phyloP scores from a whole-genome alignment of 2,888 invertebrate genomes.

The Rhodophaea formosa region DNA sequence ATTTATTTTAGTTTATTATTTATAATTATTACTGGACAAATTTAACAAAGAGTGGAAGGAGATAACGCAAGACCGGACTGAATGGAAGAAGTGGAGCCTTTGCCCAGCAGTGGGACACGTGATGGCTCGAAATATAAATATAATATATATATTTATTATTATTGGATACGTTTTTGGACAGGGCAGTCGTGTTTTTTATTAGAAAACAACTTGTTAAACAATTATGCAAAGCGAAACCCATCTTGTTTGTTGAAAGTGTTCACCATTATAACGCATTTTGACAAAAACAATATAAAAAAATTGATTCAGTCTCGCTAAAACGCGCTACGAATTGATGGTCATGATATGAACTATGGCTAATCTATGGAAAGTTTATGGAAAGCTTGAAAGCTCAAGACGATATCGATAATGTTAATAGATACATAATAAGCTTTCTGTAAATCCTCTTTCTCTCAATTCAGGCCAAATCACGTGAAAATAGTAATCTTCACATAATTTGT shows the following conservation, averaged over 20 bases:
- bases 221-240: slow-evolving; percentile 4
- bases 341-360: slow-evolving; percentile 27
- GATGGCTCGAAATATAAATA: too few relatives aligned
- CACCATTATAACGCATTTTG: slow-evolving; percentile 23
- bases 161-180: too few relatives aligned
- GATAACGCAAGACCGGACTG: too few relatives aligned
- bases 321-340: slow-evolving; percentile 23
- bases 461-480: background rate
- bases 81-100: too few relatives aligned
- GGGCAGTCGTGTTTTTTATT: too few relatives aligned
- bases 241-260: slow-evolving; percentile 22
- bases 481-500: background rate
- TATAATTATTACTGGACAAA: too few relatives aligned
- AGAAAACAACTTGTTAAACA: too few relatives aligned
- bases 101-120: too few relatives aligned
- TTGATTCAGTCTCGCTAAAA: slow-evolving; percentile 12
- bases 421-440: background rate
- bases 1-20: too few relatives aligned
- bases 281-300: slow-evolving; percentile 24
- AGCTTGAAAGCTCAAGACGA: background rate
- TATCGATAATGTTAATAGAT: slow-evolving; percentile 3
- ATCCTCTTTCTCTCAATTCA: slow-evolving; percentile 3
- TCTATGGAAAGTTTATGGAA: slow-evolving; percentile 13
- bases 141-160: too few relatives aligned
- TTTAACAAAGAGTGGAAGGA: too few relatives aligned